Evolutionary conservation across 2,113 vertebrate genomes (phyloP).

Genomic region (Lycocorax pyrrhopterus): DNA sequence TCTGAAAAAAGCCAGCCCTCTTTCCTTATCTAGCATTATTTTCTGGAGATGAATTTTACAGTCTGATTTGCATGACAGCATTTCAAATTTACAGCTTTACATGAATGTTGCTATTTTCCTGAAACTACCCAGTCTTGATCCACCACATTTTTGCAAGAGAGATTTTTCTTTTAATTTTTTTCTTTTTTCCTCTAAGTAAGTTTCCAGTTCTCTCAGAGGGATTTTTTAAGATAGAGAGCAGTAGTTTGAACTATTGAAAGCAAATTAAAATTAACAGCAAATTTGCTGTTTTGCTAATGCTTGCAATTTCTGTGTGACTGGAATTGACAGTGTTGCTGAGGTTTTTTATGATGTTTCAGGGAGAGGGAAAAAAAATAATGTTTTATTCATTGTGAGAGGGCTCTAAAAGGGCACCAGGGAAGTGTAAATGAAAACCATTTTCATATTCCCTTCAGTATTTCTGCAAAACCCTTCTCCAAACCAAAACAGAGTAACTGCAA

Average conservation of each 20-base stretch:
- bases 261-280: conserved; percentile 5
- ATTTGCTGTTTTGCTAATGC: background rate
- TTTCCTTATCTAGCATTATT: background rate
- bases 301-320: background rate
- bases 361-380: background rate
- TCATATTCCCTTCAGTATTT: background rate
- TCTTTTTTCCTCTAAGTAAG: background rate
- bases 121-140: background rate
- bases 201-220: background rate
- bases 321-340: background rate
- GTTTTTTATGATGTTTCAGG: background rate
- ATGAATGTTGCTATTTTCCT: background rate
- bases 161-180: background rate
- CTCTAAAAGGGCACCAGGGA: conserved; percentile 1
- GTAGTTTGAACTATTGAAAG: background rate
- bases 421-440: conserved; percentile 22
- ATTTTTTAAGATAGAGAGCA: background rate
- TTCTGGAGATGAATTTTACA: background rate
- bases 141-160: background rate
- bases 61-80: background rate
- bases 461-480: background rate
- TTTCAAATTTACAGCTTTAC: background rate
- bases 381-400: conserved; percentile 2
- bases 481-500: background rate
- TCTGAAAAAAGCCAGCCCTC: background rate